A percentile compares a stretch with the other conserved stretches of the same genome.
Conservation (phyloP, 2,113 vertebrate species). For the Plectropomus leopardus region DNA sequence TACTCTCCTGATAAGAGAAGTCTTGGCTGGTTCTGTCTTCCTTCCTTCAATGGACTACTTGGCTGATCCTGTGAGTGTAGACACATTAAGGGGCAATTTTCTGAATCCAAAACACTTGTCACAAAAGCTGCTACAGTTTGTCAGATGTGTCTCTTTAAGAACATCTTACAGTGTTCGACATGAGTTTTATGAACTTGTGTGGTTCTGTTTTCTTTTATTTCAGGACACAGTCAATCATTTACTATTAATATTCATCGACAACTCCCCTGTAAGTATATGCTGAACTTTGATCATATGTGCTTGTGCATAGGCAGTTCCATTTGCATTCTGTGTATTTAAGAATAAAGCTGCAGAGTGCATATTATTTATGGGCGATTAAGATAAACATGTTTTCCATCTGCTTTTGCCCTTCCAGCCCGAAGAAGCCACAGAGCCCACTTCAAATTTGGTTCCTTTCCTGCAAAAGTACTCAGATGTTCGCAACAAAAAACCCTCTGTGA, state of each 20-base stretch:
- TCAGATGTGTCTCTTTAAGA: not conserved
- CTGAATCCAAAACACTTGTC: not conserved
- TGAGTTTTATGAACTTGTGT: constrained; percentile 21
- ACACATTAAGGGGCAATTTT: constrained; percentile 24
- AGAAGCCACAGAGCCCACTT: constrained; percentile 90
- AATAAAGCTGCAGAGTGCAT: not conserved
- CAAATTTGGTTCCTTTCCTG: constrained; percentile 92
- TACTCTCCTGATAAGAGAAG: constrained; percentile 94
- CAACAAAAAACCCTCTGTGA: constrained; percentile 94
- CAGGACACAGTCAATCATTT: constrained; percentile 97
- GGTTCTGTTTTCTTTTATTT: constrained; percentile 57
- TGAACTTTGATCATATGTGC: not conserved
- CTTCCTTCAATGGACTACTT: constrained; percentile 98
- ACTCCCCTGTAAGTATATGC: constrained; percentile 91
- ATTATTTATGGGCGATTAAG: not conserved
- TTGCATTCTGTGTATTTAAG: constrained; percentile 15
- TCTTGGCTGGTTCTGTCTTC: constrained; percentile 96
- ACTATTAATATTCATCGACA: constrained; percentile 94
- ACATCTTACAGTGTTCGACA: not conserved
- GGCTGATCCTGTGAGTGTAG: constrained; percentile 95
- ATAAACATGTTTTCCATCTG: not conserved
- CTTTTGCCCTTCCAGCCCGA: constrained; percentile 87
- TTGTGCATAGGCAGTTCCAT: not conserved
- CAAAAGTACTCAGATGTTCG: constrained; percentile 94
- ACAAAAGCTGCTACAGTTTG: constrained; percentile 4